Evolutionary conservation across 2,113 vertebrate species (phyloP), one percentile per base, ranked within the genome.

Genomic region (Lampris megalopsis): DNA sequence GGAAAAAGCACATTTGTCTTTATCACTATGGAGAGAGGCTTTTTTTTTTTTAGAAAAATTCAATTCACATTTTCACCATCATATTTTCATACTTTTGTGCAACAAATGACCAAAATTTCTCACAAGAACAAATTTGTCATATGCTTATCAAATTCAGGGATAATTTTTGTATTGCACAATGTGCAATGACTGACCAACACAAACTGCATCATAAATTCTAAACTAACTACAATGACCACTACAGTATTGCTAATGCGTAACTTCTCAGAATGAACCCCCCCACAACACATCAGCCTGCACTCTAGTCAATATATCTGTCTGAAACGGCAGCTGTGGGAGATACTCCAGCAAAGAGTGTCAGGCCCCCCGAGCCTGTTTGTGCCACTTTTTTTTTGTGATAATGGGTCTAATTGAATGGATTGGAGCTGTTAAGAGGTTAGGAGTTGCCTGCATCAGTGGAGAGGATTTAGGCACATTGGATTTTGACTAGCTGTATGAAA

Each of bases 341-440:
- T 88, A 89, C 90, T 92, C 78, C 56, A 91, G 65, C 86, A 77
- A 82, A 84, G 82, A 92, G 89, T 69, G 43, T 35, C 74, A 56
- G 71, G 75, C 84, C 77, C 76, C 84, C 60, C 61, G 80, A 83
- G 79, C 75, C 65, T 83, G 72, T 78, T 73, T 87, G 80, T 35
- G 83, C 65, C 56, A 78, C 88, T 82, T 89, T 92, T 90, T 90
- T 86, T 93, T 89, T 90, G 84, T 10, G 49, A 82, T 92, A 86
- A 92, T 91, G 82, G 74, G 75, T 88, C 75, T 90, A 90, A 94
- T 90, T 86, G 85, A 82, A 80, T 82, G 88, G 68, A 82, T 67
- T 85, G 81, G 24, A 80, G 77, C 72, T 75, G 67, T 75, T 74
- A 77, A 87, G 88, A 87, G 89, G 86, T 87, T 77, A 81, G 68